Evolutionary conservation across 2,888 invertebrate genomes (phyloP).

Genomic region (Tetragnatha montana): DNA sequence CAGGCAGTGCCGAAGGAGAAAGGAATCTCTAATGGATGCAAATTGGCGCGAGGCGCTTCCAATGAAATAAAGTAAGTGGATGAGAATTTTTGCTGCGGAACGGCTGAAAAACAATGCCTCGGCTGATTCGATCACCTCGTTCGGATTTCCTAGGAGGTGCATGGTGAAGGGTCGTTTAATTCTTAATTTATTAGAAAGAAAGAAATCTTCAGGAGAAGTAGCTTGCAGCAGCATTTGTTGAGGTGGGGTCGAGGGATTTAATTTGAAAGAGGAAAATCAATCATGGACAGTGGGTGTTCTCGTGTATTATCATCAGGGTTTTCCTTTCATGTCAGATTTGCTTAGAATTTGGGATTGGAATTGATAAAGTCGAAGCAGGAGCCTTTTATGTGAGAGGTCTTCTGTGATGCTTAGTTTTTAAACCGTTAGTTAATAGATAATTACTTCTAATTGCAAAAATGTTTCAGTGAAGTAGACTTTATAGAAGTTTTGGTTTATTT

Average conservation of each 20-base stretch:
- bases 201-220: neutral
- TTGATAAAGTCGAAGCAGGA: too few species aligned
- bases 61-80: neutral
- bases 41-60: neutral
- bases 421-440: too few species aligned
- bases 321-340: too few species aligned
- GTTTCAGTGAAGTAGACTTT: too few species aligned
- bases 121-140: neutral
- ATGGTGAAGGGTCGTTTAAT: neutral
- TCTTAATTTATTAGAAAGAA: neutral
- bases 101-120: neutral
- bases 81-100: neutral
- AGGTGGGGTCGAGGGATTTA: neutral
- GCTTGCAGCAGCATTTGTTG: neutral
- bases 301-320: too few species aligned
- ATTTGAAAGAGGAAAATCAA: too few species aligned
- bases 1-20: neutral
- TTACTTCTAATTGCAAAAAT: too few species aligned
- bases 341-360: too few species aligned
- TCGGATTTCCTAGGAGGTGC: neutral
- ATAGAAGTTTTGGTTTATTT: too few species aligned
- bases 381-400: too few species aligned
- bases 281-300: too few species aligned
- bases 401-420: too few species aligned
- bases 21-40: constrained; percentile 12